A percentile compares a stretch with the other conserved stretches of the same genome.
Conservation (phyloP, 2,113 vertebrate genomes). For the Smithornis capensis region DNA sequence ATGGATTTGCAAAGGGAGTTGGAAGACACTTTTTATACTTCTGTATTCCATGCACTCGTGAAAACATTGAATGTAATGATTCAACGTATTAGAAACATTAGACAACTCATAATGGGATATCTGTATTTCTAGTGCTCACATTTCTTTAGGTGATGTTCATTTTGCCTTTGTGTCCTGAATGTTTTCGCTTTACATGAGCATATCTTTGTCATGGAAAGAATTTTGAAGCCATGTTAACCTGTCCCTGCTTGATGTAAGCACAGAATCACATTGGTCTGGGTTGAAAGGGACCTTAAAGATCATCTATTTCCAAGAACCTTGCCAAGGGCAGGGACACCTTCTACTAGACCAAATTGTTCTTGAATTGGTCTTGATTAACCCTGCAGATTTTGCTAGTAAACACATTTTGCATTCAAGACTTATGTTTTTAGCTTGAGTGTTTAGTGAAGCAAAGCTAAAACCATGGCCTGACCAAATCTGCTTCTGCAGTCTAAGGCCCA, state of each 20-base stretch:
- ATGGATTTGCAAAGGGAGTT: neutral
- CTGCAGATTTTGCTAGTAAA: constrained; percentile 49
- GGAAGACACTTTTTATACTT: neutral
- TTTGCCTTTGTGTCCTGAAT: neutral
- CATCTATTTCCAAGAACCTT: neutral
- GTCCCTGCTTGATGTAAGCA: neutral
- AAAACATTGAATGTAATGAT: neutral
- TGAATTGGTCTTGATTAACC: constrained; percentile 9
- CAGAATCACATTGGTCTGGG: neutral
- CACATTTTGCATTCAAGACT: constrained; percentile 47
- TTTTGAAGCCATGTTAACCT: neutral
- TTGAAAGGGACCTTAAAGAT: neutral
- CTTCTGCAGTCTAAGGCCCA: neutral
- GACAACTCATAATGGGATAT: neutral
- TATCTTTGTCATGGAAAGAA: neutral
- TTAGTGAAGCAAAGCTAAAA: neutral
- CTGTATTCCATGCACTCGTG: neutral
- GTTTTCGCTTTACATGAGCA: neutral
- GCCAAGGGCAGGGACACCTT: neutral
- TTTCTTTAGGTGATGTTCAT: neutral
- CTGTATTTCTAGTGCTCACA: neutral
- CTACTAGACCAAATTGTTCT: neutral
- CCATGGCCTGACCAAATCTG: neutral
- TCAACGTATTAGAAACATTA: neutral
- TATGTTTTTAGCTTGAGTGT: neutral